Evolutionary conservation across 1,140 invertebrate genomes (phyloP).

Genomic region (Bombus confusus): DNA sequence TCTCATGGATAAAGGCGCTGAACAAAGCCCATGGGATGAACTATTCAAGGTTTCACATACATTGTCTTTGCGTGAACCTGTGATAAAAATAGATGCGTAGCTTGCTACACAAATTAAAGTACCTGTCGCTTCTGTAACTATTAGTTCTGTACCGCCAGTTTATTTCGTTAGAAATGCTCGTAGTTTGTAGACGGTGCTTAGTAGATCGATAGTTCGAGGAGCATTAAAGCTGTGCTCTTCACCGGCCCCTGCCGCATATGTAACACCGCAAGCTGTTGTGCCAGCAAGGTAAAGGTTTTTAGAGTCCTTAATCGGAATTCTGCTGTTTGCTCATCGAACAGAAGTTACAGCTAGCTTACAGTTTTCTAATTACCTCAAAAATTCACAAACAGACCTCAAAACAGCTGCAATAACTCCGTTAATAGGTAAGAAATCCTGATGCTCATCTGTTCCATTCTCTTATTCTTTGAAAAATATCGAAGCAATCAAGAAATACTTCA

Average conservation of each 20-base stretch:
- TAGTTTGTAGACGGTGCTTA: not conserved
- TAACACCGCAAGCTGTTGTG: constrained; percentile 67
- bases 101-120: fast-evolving
- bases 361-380: too few relatives aligned
- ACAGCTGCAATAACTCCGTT: not conserved
- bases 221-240: not conserved
- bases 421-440: not conserved
- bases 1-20: constrained; percentile 36
- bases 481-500: not conserved
- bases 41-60: constrained; percentile 27
- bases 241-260: constrained; percentile 67
- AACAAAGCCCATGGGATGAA: constrained; percentile 24
- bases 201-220: constrained; percentile 13
- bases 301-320: too few relatives aligned
- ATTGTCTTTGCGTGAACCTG: constrained; percentile 42
- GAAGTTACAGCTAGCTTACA: not conserved
- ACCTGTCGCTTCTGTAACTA: not conserved
- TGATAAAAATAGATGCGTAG: not conserved
- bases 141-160: too few relatives aligned
- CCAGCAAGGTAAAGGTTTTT: constrained; percentile 56
- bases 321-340: not conserved
- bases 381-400: fast-evolving
- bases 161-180: not conserved
- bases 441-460: fast-evolving
- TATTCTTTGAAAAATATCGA: too few relatives aligned